Evolutionary conservation across 2,797 vertebrate genomes (phyloP), one percentile per base, ranked within the genome.

Genomic region (Anabacerthia variegaticeps): DNA sequence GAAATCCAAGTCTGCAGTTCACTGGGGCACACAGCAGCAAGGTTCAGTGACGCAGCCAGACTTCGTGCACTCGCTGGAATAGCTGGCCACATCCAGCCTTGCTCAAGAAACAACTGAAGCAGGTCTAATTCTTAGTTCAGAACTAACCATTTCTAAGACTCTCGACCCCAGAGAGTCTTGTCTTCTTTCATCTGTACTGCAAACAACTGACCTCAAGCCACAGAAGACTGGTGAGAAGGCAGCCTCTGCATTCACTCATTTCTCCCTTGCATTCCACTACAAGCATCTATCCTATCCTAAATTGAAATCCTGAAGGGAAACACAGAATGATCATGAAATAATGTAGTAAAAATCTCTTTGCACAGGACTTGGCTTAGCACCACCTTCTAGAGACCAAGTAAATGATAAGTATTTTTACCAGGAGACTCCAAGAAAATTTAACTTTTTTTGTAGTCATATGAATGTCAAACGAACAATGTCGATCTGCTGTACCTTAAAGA

Each of bases 1-100:
- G 69, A 92, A 91, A 92, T 73, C 10, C 32, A 76, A 84, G 72
- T 80, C 22, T 49, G 61, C 71, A 73, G 65, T 52, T 96, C 81
- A 83, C 15, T 51, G 69, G 72, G 89, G 43, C 52, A 67, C 22
- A 71, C 18, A 76, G 56, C 46, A 82, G 54, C 27, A 37, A 68
- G 49, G 49, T 55, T 85, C 2, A 1, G 73, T 0, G 1, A 74
- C 26, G 52, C 0, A 1, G 43, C 63, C 44, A 46, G 58, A 39
- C n/a, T 56, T 26, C 15, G 21, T 12, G 12, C 1, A 1, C 23
- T 39, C 46, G 36, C 44, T 23, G 30, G 32, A 43, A n/a, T 14
- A 83, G 48, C 0, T 56, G 32, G 52, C 36, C 61, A 74, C 21
- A 36, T 32, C 24, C 44, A 92, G 37, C 22, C 41, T 41, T 32